phyloP scores from a whole-genome alignment of 2,113 vertebrate genomes.

The Lepus americanus region DNA sequence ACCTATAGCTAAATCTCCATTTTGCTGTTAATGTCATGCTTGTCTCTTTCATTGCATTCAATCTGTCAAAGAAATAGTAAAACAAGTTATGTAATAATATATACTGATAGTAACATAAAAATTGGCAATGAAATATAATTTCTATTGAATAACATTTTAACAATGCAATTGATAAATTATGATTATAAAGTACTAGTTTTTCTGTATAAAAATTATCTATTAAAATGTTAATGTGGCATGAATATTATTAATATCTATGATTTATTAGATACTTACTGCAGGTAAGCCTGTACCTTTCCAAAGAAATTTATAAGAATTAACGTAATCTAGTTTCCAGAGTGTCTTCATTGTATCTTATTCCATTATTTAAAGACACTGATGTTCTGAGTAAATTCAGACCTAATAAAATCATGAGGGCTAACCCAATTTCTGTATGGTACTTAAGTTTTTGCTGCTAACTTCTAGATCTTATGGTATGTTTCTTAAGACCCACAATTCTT shows the following conservation, averaged over 20 bases:
- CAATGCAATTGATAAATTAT: neutral
- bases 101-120: neutral
- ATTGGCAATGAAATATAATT: neutral
- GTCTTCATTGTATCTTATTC: neutral
- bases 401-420: neutral
- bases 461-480: neutral
- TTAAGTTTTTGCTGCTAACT: neutral
- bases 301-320: neutral
- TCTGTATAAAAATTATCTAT: neutral
- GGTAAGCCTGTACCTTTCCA: neutral
- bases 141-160: neutral
- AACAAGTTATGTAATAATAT: neutral
- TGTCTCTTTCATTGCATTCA: fast-evolving
- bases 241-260: neutral
- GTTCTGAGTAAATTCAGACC: neutral
- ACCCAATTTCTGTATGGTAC: neutral
- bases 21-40: neutral
- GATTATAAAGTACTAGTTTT: neutral
- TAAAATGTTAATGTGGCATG: neutral
- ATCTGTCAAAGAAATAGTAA: neutral
- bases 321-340: neutral
- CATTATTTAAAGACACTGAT: neutral
- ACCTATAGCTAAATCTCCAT: neutral
- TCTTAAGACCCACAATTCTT: neutral
- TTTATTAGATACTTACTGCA: neutral